Base-by-base conservation (phyloP, 2,113 vertebrate genomes). In the Psettodes erumei region DNA sequence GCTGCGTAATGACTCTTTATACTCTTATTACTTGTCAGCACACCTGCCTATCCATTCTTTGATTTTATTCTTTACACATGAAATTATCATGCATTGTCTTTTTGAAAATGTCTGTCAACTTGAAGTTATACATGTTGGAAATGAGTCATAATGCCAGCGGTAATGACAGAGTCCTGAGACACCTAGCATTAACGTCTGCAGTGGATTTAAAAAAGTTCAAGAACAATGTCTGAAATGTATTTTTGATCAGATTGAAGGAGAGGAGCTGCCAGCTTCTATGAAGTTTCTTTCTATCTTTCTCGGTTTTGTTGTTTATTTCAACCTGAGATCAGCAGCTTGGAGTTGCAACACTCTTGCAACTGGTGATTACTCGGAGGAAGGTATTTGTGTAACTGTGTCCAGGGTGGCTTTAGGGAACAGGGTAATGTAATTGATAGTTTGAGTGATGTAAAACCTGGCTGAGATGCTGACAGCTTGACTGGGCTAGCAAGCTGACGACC, bases 341-440 rank as follows among this genome's bases (percentile, higher is more conserved):
- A 67, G 43, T 80, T 84, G 75, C 62, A 71, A 68, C 66, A 83
- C 53, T 77, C 53, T 33, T 58, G 19, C 38, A 58, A 53, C 48
- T 54, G 38, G 50, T 64, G 61, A 33, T 59, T 68, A 77, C 82
- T 64, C 27, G 8, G 54, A 68, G 79, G 53, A 68, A 70, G 71
- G 70, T 82, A 81, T 89, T 79, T 81, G 64, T 86, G 66, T 56
- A n/a, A n/a, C 71, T 38, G 77, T 62, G 65, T n/a, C 84, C 51
- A 73, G 71, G 47, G 40, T 63, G 21, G 47, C 62, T 71, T 83
- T 32, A 45, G 65, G 65, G 69, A 86, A 72, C 50, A 58, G 19
- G 58, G 10, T 27, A 18, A 18, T 82, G 90, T 89, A 91, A 93
- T 53, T 79, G 87, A 91, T 91, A 91, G 75, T 71, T 54, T 51